These are phyloP conservation scores for Seriola dumerili DNA, from an alignment of 2,113 vertebrate genomes.

Conservation along the genomic window DNA sequence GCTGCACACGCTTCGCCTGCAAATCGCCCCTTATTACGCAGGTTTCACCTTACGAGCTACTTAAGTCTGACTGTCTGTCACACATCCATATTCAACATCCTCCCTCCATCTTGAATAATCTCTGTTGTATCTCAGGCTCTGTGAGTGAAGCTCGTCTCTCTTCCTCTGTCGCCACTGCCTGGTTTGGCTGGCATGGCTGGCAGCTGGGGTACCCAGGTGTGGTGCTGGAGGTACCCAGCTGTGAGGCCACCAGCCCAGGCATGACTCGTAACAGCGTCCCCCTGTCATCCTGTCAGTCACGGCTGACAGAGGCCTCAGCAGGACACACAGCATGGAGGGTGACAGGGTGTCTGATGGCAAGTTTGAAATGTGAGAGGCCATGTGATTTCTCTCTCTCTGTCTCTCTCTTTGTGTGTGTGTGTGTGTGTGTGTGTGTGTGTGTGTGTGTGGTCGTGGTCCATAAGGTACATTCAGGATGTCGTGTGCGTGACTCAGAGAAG, in stretches of 20 bases:
- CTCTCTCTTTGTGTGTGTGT: not conserved
- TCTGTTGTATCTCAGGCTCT: conserved; percentile 32
- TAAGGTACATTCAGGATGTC: conserved; percentile 26
- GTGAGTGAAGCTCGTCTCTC: conserved; percentile 43
- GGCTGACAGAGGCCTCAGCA: conserved; percentile 78
- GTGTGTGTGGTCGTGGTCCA: conserved; percentile 6
- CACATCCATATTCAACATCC: conserved; percentile 44
- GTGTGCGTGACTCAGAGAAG: conserved; percentile 46
- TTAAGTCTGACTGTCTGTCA: conserved; percentile 28
- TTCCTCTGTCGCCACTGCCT: conserved; percentile 13
- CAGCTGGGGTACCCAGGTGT: conserved; percentile 82
- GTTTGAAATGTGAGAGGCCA: conserved; percentile 43
- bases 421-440: conserved; percentile 41
- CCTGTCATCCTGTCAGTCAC: conserved; percentile 83
- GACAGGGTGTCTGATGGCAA: conserved; percentile 58
- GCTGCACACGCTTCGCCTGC: conserved; percentile 3
- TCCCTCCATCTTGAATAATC: conserved; percentile 34
- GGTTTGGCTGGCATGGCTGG: conserved; percentile 53
- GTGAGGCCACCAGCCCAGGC: conserved; percentile 78
- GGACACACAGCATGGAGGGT: conserved; percentile 56
- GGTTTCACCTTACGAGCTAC: conserved; percentile 42
- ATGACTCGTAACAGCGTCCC: conserved; percentile 74
- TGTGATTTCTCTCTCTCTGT: not conserved
- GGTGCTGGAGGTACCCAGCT: conserved; percentile 79
- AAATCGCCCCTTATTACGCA: conserved; percentile 1